Base-by-base conservation (phyloP, 53 echinoderm and acorn worm species). In the Zoroaster sp. region DNA sequence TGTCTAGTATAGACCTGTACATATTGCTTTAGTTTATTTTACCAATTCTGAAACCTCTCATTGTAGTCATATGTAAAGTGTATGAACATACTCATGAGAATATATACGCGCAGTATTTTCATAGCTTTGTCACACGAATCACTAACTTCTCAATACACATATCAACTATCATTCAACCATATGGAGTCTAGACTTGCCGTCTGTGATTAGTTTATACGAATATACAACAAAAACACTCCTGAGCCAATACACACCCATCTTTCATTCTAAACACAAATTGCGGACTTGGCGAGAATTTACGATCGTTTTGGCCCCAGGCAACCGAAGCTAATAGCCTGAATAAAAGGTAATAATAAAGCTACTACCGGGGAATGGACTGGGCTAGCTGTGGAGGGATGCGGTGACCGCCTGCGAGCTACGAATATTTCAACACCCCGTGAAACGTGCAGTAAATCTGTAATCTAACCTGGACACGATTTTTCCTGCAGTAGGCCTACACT, bases 221-320 rank as follows among this genome's bases (percentile, higher is more conserved):
- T 44, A 47, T 45, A 76, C 76, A 15, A 32, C 15, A 45, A 3
- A 31, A 47, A 76, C 47, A 76, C 75, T 4, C 44, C 12, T 47
- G 46, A 45, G 15, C n/a, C 15, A 4, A 10, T 31, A 8, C 10
- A 45, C 31, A 76, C 18, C 76, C 59, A 39, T 78, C 78, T 78
- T 78, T 78, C 78, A 78, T 36, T 44, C 55, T 37, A n/a, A 20
- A n/a, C 55, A 78, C 78, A 78, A 78, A 78, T 78, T 78, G 78
- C 38, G 37, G 78, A 53, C 40, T 78, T 78, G 18, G 59, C 59
- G 35, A 12, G 78, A 78, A 78, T 78, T 78, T 78, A 78, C 78
- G 78, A 78, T 21, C 46, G 59, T 25, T 6, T 20, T 54, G 39
- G 78, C 78, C 78, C 39, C 13, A 23, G 78, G 78, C 78, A 40